These are phyloP conservation scores for Scrobipalpa costella DNA, from an alignment of 2,888 invertebrate species.

Conservation along the genomic window DNA sequence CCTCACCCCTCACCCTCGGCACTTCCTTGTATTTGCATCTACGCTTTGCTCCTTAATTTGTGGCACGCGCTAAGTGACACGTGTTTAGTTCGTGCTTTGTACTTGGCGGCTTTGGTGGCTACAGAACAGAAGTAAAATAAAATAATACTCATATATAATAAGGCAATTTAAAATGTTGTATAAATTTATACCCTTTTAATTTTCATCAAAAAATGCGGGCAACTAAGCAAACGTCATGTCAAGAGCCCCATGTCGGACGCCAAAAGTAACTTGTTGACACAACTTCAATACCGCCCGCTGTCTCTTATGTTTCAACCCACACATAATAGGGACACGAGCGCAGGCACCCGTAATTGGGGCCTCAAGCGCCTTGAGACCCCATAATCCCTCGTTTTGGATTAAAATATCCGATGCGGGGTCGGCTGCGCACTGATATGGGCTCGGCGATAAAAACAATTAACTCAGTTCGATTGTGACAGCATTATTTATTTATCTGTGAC, in stretches of 20 bases:
- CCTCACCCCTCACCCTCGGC: too few species aligned
- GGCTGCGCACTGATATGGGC: constrained; percentile 19
- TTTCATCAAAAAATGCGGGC: too few species aligned
- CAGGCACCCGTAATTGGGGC: constrained; percentile 45
- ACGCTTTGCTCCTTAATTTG: too few species aligned
- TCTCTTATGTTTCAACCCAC: constrained; percentile 14
- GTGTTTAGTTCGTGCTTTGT: not conserved
- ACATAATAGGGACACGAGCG: constrained; percentile 30
- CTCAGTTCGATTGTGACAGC: constrained; percentile 11
- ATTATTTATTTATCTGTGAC: not conserved
- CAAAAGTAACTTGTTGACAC: too few species aligned
- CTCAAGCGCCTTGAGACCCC: constrained; percentile 45
- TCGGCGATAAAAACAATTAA: constrained; percentile 21
- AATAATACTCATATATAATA: too few species aligned
- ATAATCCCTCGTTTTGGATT: constrained; percentile 49
- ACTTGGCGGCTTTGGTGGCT: not conserved
- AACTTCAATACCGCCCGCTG: not conserved
- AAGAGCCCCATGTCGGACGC: too few species aligned
- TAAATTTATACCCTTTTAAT: too few species aligned
- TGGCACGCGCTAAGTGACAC: too few species aligned
- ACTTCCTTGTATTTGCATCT: too few species aligned
- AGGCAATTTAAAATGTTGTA: too few species aligned
- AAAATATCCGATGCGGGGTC: constrained; percentile 42
- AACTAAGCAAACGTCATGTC: too few species aligned
- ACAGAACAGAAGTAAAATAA: too few species aligned